Conservation (phyloP, 2,113 vertebrate species). For the Macrotis lagotis region DNA sequence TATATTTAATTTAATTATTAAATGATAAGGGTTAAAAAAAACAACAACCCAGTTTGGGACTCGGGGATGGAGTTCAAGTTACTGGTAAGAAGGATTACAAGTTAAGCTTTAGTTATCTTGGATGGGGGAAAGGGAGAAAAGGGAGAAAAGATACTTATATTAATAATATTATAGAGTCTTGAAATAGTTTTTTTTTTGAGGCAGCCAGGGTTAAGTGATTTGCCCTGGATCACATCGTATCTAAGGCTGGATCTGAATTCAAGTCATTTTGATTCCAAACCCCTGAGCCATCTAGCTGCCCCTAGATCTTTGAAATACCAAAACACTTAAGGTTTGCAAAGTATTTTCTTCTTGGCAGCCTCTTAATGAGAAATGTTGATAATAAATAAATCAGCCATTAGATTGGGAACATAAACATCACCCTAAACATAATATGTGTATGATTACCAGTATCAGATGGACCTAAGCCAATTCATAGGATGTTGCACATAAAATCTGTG, state of each 20-base stretch:
- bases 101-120: background rate
- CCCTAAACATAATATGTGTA: background rate
- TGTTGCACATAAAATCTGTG: background rate
- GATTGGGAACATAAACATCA: background rate
- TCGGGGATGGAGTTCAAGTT: background rate
- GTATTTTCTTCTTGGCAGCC: background rate
- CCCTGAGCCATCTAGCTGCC: background rate
- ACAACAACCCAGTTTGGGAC: background rate
- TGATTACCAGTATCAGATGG: background rate
- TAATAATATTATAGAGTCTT: background rate
- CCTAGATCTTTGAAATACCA: background rate
- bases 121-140: background rate
- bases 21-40: background rate
- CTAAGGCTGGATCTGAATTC: background rate
- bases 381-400: background rate
- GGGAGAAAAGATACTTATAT: background rate
- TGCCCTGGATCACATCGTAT: background rate
- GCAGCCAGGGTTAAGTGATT: too few relatives aligned
- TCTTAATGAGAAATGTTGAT: background rate
- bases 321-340: background rate
- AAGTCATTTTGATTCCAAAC: background rate
- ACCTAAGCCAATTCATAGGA: background rate
- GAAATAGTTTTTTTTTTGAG: background rate
- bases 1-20: background rate
- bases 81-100: background rate